These are phyloP conservation scores for Trichogramma pretiosum DNA, from an alignment of 1,140 invertebrate genomes.

Conservation along the genomic window DNA sequence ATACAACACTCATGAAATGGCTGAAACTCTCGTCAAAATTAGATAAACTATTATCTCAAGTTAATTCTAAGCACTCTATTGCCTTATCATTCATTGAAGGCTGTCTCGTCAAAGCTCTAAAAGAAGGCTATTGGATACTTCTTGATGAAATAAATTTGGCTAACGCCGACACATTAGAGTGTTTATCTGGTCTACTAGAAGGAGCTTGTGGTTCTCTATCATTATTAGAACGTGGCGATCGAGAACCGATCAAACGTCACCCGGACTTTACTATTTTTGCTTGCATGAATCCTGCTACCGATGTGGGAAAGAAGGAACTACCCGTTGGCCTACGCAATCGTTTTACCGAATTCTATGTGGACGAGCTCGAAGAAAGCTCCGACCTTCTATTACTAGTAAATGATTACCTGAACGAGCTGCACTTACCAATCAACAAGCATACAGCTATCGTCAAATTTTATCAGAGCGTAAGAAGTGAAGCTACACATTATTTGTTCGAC, in stretches of 20 bases:
- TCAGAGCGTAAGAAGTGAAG: conserved; percentile 62
- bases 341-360: conserved; percentile 95
- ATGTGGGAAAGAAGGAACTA: conserved; percentile 96
- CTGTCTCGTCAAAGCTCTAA: conserved; percentile 80
- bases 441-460: conserved; percentile 85
- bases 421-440: conserved; percentile 57
- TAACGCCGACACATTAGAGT: conserved; percentile 90
- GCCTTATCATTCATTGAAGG: conserved; percentile 92
- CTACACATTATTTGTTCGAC: conserved; percentile 65
- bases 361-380: conserved; percentile 72
- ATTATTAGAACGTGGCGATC: conserved; percentile 80
- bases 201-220: conserved; percentile 67
- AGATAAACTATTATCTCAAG: conserved; percentile 58
- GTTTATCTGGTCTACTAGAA: conserved; percentile 89
- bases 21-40: conserved; percentile 57
- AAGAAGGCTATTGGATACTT: conserved; percentile 87
- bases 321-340: conserved; percentile 85
- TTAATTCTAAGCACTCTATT: conserved; percentile 61
- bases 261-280: conserved; percentile 91
- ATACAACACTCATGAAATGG: conserved; percentile 49
- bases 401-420: conserved; percentile 75
- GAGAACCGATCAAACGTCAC: conserved; percentile 70
- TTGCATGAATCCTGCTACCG: conserved; percentile 99
- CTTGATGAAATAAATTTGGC: conserved; percentile 98
- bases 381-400: conserved; percentile 76